A percentile compares a stretch with the other conserved stretches of the same genome.
These are phyloP conservation scores for Andrena haemorrhoa DNA, from an alignment of 2,888 invertebrate species.

Conservation along the genomic window DNA sequence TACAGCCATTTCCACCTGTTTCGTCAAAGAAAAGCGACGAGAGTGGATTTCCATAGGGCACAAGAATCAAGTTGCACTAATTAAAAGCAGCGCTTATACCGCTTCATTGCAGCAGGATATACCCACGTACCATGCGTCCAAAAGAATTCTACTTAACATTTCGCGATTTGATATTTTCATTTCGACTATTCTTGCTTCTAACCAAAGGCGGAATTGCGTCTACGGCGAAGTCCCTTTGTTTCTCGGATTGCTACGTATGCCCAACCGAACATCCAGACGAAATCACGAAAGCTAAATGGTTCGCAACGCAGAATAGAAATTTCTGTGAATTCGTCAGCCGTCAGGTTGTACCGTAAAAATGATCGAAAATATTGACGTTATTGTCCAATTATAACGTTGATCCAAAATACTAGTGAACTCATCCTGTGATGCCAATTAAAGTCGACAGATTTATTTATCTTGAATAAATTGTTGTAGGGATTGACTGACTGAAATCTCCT, in stretches of 20 bases:
- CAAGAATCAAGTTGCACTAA: neutral
- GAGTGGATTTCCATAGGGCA: neutral
- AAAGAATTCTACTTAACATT: neutral
- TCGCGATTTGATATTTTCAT: slow-evolving; percentile 9
- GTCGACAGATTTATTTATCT: neutral
- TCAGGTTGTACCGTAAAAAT: slow-evolving; percentile 34
- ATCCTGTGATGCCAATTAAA: neutral
- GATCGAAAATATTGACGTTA: slow-evolving; percentile 6
- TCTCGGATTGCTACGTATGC: slow-evolving; percentile 26
- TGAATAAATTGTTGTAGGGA: neutral
- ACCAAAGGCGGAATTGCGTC: neutral
- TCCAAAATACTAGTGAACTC: neutral
- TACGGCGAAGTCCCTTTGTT: slow-evolving; percentile 20
- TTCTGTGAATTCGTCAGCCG: slow-evolving; percentile 30
- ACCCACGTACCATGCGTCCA: neutral
- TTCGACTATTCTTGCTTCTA: slow-evolving; percentile 18
- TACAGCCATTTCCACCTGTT: neutral
- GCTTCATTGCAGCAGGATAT: no score
- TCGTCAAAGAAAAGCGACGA: neutral
- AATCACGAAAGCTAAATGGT: slow-evolving; percentile 44
- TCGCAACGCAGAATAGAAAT: slow-evolving; percentile 32
- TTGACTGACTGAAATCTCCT: no score
- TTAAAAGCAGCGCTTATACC: neutral
- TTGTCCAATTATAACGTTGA: slow-evolving; percentile 23
- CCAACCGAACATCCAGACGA: slow-evolving; percentile 10